Evolutionary conservation across 2,888 invertebrate genomes (phyloP).

Genomic region (Pseudococcus viburni): DNA sequence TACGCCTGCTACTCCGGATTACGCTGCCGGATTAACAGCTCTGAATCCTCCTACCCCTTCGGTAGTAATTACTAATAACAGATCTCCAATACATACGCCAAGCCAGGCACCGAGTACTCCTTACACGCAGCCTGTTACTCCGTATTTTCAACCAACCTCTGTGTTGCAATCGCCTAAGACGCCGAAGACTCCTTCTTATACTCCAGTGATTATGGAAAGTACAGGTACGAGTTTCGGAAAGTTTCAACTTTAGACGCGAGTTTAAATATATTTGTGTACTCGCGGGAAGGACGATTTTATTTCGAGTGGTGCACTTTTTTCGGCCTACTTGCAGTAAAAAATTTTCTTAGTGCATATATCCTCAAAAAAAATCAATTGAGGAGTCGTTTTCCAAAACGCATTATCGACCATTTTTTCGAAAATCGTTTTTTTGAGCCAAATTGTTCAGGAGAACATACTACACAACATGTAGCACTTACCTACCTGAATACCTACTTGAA

Average conservation of each 20-base stretch:
- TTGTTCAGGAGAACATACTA: too few relatives aligned
- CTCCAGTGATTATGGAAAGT: slow-evolving; percentile 58
- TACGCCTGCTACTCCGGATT: slow-evolving; percentile 80
- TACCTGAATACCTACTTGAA: too few relatives aligned
- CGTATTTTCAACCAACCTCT: slow-evolving; percentile 73
- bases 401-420: too few relatives aligned
- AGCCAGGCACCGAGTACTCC: slow-evolving; percentile 68
- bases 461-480: too few relatives aligned
- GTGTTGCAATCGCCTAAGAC: slow-evolving; percentile 67
- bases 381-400: too few relatives aligned
- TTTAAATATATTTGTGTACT: too few relatives aligned
- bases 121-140: slow-evolving; percentile 49
- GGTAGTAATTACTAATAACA: slow-evolving; percentile 45
- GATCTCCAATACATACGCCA: slow-evolving; percentile 63
- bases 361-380: too few relatives aligned
- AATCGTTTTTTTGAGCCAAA: too few relatives aligned
- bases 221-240: neutral
- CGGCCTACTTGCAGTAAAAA: too few relatives aligned
- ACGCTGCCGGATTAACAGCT: slow-evolving; percentile 83
- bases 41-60: slow-evolving; percentile 74
- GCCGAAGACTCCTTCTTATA: slow-evolving; percentile 67
- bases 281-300: too few relatives aligned
- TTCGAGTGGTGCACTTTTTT: too few relatives aligned
- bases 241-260: neutral
- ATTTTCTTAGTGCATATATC: too few relatives aligned